phyloP scores from a whole-genome alignment of 1,140 invertebrate genomes.

The Sitophilus oryzae region DNA sequence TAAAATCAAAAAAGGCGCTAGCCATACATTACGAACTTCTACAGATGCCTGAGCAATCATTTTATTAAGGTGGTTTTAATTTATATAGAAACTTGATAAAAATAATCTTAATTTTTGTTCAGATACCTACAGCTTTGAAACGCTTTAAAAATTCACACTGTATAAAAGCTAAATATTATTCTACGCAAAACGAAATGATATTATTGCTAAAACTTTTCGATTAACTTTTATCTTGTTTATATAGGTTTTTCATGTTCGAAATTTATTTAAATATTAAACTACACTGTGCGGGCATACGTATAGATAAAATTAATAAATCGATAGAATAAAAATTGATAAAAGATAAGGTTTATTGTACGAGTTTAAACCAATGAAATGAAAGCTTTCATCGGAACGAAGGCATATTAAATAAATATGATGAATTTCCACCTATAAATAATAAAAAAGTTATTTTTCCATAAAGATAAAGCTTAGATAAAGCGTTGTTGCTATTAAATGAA shows the following conservation, averaged over 20 bases:
- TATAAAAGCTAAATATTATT: no score
- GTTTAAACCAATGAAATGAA: constrained; percentile 19
- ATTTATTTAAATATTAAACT: constrained; percentile 19
- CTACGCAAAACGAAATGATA: no score
- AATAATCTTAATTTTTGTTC: no score
- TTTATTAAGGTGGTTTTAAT: no score
- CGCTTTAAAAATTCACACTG: no score
- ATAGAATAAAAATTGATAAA: constrained; percentile 19
- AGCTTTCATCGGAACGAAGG: constrained; percentile 6
- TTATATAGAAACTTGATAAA: no score
- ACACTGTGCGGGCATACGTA: constrained; percentile 5
- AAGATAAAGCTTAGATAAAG: constrained; percentile 8
- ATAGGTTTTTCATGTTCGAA: not conserved
- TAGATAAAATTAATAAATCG: constrained; percentile 18
- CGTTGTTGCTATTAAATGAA: not conserved
- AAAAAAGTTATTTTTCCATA: constrained; percentile 8
- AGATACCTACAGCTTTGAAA: no score
- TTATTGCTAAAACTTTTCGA: not conserved
- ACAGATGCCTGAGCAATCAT: no score
- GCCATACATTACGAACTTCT: no score
- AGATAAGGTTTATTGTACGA: constrained; percentile 19
- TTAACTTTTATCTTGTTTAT: not conserved
- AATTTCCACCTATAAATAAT: constrained; percentile 7
- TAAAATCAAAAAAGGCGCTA: no score
- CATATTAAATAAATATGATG: constrained; percentile 5